Evolutionary conservation across 2,113 vertebrate species (phyloP).

Genomic region (Triplophysa siluroides): DNA sequence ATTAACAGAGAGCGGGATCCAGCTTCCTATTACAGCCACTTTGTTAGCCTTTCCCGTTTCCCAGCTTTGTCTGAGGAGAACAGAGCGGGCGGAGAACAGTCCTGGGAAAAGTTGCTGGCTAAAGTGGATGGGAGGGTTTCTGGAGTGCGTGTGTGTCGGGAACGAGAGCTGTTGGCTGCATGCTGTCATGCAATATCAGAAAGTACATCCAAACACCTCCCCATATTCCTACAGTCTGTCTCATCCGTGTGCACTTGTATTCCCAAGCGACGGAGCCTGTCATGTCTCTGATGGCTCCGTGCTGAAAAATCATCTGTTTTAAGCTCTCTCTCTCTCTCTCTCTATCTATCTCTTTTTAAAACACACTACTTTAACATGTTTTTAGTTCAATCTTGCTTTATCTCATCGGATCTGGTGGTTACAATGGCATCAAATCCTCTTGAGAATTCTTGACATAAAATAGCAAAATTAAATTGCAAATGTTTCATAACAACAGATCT

Average conservation of each 20-base stretch:
- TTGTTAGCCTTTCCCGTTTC: conserved; percentile 59
- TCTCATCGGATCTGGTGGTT: not conserved
- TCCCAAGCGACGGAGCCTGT: not conserved
- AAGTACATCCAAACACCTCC: conserved; percentile 30
- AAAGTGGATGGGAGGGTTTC: conserved; percentile 55
- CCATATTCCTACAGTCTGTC: conserved; percentile 17
- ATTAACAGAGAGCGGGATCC: conserved; percentile 37
- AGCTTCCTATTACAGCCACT: conserved; percentile 51
- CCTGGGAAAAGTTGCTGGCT: conserved; percentile 53
- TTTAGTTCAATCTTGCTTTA: not conserved
- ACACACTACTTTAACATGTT: not conserved
- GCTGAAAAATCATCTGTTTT: not conserved
- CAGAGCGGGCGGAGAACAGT: conserved; percentile 45
- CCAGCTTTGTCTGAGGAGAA: conserved; percentile 61
- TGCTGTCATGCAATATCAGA: conserved; percentile 27
- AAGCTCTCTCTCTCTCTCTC: not conserved
- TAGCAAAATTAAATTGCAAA: not conserved
- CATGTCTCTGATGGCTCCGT: not conserved
- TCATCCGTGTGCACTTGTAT: not conserved
- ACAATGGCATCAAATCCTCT: not conserved
- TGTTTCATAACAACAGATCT: not conserved
- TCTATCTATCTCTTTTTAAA: not conserved
- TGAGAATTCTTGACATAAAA: not conserved
- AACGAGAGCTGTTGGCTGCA: conserved; percentile 23
- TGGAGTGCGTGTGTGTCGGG: conserved; percentile 7